phyloP scores from a whole-genome alignment of 2,113 vertebrate genomes.

The Anser brachyrhynchus region DNA sequence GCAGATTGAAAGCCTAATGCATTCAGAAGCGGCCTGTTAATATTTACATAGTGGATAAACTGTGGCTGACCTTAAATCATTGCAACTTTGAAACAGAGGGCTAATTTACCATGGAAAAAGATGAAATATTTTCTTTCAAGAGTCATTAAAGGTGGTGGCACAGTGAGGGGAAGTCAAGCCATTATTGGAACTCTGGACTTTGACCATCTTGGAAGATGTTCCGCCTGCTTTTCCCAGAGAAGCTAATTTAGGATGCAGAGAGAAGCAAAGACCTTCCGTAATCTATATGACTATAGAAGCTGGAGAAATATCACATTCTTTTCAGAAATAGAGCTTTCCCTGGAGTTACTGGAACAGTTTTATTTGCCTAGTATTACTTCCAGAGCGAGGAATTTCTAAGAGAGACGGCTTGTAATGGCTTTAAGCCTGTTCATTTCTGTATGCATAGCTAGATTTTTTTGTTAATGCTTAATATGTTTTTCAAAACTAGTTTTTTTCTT shows the following conservation, averaged over 20 bases:
- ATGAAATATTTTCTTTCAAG: conserved; percentile 2
- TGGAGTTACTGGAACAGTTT: not conserved
- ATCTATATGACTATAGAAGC: not conserved
- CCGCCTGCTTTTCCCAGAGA: not conserved
- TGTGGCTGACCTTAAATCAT: conserved; percentile 49
- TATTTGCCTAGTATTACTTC: not conserved
- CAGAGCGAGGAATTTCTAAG: not conserved
- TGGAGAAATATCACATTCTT: conserved; percentile 8
- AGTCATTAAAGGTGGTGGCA: not conserved
- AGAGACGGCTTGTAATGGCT: not conserved
- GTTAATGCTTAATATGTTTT: not conserved
- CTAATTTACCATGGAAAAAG: conserved; percentile 26
- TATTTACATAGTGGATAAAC: conserved; percentile 66
- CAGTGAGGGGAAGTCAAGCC: not conserved
- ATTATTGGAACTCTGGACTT: not conserved
- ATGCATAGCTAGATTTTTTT: not conserved
- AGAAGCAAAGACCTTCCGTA: conserved; percentile 11
- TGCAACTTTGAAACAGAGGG: conserved; percentile 52
- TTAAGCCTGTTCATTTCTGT: not conserved
- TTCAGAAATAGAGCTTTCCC: conserved; percentile 10
- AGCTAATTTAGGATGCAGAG: conserved; percentile 5
- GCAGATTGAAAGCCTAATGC: conserved; percentile 12
- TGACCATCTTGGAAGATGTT: not conserved
- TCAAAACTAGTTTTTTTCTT: conserved; percentile 1
- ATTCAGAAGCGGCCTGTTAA: conserved; percentile 7